Evolutionary conservation across 2,888 invertebrate species (phyloP), one percentile per base, ranked within the genome.

Genomic region (Erebia palarica): DNA sequence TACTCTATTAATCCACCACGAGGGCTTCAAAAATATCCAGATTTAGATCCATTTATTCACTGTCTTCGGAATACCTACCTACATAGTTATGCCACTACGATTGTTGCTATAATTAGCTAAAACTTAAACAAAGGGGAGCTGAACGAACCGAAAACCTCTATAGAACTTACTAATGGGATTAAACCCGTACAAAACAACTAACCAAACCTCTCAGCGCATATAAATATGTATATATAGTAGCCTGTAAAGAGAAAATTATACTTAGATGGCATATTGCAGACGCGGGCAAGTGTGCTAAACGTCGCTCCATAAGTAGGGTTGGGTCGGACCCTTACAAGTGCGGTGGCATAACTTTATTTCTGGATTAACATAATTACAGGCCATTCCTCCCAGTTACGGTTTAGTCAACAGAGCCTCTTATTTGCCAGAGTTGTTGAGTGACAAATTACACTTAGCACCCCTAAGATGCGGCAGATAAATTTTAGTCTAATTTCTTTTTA

Each of bases 291-390:
- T 86, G 85, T 78, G 82, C 82, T 77, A 84, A 88, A 85, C 81
- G 83, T 77, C 79, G 77, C 77, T 80, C 81, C 81, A 80, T 82
- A 85, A 85, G 83, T 80, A 81, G 84, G 84, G 84, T 83, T 81
- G 79, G 78, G 79, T 79, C 79, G 75, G 83, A 82, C 89, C 87
- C 88, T 86, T 79, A 82, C 83, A 87, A 89, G 86, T 85, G 86
- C 78, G 88, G 86, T 85, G 80, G 87, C 88, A 90, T 87, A 89
- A 92, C 89, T 91, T 92, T 91, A 92, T 91, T 89, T 84, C 80
- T 82, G 84, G 86, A 91, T 92, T 91, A 92, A 88, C 91, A 90
- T 92, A 92, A 92, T 92, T 92, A 91, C 82, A 81, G 82, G 79
- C 82, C 79, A 79, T 84, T 84, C 78, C 80, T 79, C 76, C 81